phyloP scores from a whole-genome alignment of 64 coral and sea anemone species.

The Astreopora myriophthalma region DNA sequence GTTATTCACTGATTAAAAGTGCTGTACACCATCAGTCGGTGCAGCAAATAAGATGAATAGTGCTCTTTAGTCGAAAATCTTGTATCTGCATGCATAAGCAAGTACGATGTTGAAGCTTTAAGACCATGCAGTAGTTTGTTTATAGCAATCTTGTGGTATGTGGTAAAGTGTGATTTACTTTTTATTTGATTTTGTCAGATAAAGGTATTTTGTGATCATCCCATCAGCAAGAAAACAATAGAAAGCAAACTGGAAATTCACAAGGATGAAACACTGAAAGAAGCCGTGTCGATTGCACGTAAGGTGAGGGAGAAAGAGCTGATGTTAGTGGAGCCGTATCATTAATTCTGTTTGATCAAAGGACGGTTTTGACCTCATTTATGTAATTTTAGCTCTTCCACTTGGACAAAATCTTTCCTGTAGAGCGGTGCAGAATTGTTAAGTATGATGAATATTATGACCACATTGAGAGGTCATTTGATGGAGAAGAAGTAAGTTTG shows the following conservation, averaged over 20 bases:
- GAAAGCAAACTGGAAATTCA: conserved; percentile 93
- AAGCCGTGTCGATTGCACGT: conserved; percentile 67
- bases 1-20: too few relatives aligned
- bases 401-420: background rate
- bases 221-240: conserved; percentile 51
- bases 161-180: background rate
- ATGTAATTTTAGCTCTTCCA: conserved; percentile 37
- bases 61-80: too few relatives aligned
- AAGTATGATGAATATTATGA: conserved; percentile 80
- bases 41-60: too few relatives aligned
- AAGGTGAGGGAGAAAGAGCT: conserved; percentile 21
- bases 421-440: conserved; percentile 57
- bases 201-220: conserved; percentile 88
- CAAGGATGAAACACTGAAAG: conserved; percentile 84
- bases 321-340: too few relatives aligned
- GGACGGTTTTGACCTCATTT: background rate
- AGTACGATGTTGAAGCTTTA: too few relatives aligned
- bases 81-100: too few relatives aligned
- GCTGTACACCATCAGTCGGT: too few relatives aligned
- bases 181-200: conserved; percentile 60
- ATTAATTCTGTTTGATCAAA: too few relatives aligned
- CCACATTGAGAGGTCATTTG: conserved; percentile 65
- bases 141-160: too few relatives aligned
- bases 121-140: too few relatives aligned
- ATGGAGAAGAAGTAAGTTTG: conserved; percentile 63